Conservation (phyloP, 2,797 vertebrate species). For the Clarias fuscus region DNA sequence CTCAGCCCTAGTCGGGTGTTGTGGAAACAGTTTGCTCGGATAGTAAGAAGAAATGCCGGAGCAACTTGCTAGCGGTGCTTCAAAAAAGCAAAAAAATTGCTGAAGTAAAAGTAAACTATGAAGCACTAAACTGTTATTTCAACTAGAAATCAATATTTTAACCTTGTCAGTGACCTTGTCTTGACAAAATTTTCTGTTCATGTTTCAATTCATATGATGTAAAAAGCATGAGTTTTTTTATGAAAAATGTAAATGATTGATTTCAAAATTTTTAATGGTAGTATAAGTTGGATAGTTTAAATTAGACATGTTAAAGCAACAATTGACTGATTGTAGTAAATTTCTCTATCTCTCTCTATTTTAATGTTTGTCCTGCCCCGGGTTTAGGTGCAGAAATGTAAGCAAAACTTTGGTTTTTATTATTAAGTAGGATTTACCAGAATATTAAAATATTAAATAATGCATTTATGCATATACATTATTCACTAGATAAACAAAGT, state of each 20-base stretch:
- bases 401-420: background rate
- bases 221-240: background rate
- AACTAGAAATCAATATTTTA: background rate
- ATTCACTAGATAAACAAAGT: background rate
- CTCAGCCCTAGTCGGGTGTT: background rate
- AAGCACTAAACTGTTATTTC: background rate
- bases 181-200: too few relatives aligned
- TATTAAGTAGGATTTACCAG: background rate
- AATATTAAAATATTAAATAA: background rate
- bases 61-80: background rate
- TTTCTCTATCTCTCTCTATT: background rate
- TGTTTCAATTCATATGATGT: too few relatives aligned
- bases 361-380: background rate
- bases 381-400: background rate
- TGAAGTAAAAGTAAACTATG: background rate
- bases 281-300: background rate
- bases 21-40: background rate
- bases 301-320: background rate
- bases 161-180: background rate
- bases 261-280: background rate
- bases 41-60: background rate
- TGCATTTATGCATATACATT: background rate
- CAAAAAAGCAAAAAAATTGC: background rate
- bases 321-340: background rate
- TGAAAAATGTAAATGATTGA: background rate